These are phyloP conservation scores for Cheilosia vulpina DNA, from an alignment of 2,888 invertebrate species.

Conservation along the genomic window DNA sequence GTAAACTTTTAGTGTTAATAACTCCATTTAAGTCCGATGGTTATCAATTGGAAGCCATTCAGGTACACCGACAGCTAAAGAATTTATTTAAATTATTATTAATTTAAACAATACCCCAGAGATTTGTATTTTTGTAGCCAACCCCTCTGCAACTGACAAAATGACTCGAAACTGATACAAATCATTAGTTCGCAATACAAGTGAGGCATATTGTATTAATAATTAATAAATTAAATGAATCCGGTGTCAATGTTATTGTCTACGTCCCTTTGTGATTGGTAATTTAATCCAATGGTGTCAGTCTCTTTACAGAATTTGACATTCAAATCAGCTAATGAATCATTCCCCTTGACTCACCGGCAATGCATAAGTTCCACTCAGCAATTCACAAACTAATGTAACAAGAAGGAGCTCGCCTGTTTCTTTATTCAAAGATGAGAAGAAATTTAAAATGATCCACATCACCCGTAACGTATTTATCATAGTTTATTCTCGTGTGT, in stretches of 20 bases:
- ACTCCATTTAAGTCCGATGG: not conserved
- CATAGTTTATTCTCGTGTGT: not conserved
- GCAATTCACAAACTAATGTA: no score
- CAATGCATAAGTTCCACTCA: no score
- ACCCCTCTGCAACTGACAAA: not conserved
- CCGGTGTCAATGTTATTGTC: not conserved
- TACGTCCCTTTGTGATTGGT: not conserved
- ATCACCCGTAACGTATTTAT: conserved; percentile 35
- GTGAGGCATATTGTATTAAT: not conserved
- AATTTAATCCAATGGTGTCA: not conserved
- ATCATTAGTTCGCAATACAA: not conserved
- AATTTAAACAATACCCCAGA: not conserved
- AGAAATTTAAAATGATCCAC: conserved; percentile 32
- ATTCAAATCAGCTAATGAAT: not conserved
- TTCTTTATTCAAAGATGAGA: not conserved
- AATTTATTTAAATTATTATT: not conserved
- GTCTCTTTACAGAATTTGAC: not conserved
- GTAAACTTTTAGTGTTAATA: not conserved
- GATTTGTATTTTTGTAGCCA: not conserved
- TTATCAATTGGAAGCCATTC: not conserved
- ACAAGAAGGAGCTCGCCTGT: not conserved
- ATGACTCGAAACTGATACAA: not conserved
- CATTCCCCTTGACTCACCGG: no score
- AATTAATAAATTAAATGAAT: not conserved
- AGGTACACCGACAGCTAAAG: not conserved